Percentiles rank a stretch among this genome's conserved stretches.
Conservation (phyloP, 2,888 invertebrate genomes). For the Cepaea hortensis region DNA sequence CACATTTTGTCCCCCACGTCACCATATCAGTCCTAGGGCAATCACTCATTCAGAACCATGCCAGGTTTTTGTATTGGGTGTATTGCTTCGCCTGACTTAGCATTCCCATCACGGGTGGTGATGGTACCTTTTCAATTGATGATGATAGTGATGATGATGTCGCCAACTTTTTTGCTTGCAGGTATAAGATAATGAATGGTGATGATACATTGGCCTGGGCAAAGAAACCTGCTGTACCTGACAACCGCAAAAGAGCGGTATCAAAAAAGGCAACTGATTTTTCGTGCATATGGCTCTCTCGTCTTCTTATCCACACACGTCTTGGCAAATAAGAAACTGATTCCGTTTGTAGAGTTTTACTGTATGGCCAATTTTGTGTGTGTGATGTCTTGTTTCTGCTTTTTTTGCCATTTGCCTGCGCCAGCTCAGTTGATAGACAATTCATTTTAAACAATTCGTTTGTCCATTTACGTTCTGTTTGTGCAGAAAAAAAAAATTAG, state of each 20-base stretch:
- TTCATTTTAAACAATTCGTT: too few relatives aligned
- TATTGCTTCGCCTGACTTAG: slow-evolving; percentile 31
- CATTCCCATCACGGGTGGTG: slow-evolving; percentile 43
- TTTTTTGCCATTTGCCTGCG: slow-evolving; percentile 9
- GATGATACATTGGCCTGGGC: slow-evolving; percentile 37
- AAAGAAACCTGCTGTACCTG: slow-evolving; percentile 44
- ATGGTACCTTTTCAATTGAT: slow-evolving; percentile 20
- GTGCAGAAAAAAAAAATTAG: too few relatives aligned
- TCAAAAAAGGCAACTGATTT: slow-evolving; percentile 45
- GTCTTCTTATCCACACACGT: slow-evolving; percentile 40
- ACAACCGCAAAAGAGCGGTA: slow-evolving; percentile 44
- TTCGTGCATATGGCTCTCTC: background rate
- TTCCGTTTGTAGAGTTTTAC: too few relatives aligned
- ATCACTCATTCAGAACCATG: slow-evolving; percentile 6
- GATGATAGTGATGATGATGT: slow-evolving; percentile 21
- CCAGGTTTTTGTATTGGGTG: slow-evolving; percentile 15
- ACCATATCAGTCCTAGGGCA: slow-evolving; percentile 34
- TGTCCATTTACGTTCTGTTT: too few relatives aligned
- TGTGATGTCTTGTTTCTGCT: slow-evolving; percentile 33
- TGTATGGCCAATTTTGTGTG: too few relatives aligned
- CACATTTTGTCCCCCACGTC: slow-evolving; percentile 1
- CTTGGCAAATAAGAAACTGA: slow-evolving; percentile 6
- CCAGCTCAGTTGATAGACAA: background rate
- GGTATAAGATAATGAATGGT: slow-evolving; percentile 49
- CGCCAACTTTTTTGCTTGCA: slow-evolving; percentile 39